Evolutionary conservation across 2,113 vertebrate species (phyloP), one percentile per base, ranked within the genome.

Genomic region (Hippolais icterina): DNA sequence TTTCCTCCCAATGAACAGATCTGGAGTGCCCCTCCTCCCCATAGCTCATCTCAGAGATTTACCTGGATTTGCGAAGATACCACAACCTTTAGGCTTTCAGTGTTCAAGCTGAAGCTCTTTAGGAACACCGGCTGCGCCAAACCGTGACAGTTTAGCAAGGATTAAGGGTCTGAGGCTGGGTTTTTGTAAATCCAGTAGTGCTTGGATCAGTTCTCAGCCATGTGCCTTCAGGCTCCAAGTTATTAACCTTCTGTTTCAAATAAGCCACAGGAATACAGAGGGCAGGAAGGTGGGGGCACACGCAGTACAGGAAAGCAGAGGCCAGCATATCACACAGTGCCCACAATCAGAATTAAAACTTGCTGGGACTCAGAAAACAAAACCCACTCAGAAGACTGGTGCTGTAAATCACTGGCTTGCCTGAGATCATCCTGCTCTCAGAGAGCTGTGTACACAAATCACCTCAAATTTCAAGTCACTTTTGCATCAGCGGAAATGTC

Each of bases 171-270:
- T 89, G 87, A 86, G 72, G 76, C 29, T 56, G 68, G 21, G 7
- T 57, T 90, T 93, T 49, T 81, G 65, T 27, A 76, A 88, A 96
- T 83, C 83, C 93, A 85, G 75, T 79, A 72, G 83, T 37, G 46
- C 86, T 74, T 61, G 91, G 76, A 88, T 86, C 91, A 86, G 59
- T 81, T 91, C 93, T 77, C 69, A 66, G 86, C 76, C 3, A 0
- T 15, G 41, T 77, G 80, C 93, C 83, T 89, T 66, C 10, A 0
- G 81, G 89, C 89, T 75, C 84, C 74, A 54, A 78, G 83, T 96
- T 93, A 91, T 91, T 94, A 95, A 95, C 91, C 83, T 91, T 61
- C 89, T 71, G 81, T 54, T 91, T 89, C 87, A 93, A 92, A 27
- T 89, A 92, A 90, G 50, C 54, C 78, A 46, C 23, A 92, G 68